phyloP scores from a whole-genome alignment of 2,888 invertebrate species.

The Lycaena phlaeas region DNA sequence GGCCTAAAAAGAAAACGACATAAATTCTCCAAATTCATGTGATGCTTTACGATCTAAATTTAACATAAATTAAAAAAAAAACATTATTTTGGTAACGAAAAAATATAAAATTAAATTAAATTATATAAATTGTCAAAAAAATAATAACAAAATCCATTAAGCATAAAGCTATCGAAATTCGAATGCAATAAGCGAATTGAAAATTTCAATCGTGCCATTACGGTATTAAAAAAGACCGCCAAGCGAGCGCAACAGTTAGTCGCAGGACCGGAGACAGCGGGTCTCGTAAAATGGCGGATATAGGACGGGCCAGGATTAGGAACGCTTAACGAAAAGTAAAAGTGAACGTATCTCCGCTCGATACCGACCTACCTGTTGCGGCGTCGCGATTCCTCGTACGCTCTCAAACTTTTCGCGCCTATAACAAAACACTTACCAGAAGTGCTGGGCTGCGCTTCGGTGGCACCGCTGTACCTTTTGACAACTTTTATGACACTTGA shows the following conservation, averaged over 20 bases:
- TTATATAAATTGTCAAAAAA: background rate
- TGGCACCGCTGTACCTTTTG: constrained; percentile 34
- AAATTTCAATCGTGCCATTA: constrained; percentile 9
- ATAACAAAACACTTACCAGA: constrained; percentile 43
- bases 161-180: background rate
- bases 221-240: constrained; percentile 6
- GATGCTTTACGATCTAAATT: too few species aligned
- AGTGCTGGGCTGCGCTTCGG: constrained; percentile 32
- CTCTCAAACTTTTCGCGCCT: constrained; percentile 49
- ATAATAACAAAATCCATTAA: constrained; percentile 2
- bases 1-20: too few species aligned
- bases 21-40: too few species aligned
- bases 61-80: too few species aligned
- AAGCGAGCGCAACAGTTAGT: constrained; percentile 20
- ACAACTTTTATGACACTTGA: constrained; percentile 45
- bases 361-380: constrained; percentile 58
- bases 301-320: constrained; percentile 36
- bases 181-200: background rate
- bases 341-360: constrained; percentile 34
- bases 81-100: too few species aligned
- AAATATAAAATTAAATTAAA: too few species aligned
- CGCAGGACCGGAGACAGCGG: constrained; percentile 4
- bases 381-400: constrained; percentile 36
- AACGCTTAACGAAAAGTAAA: constrained; percentile 42
- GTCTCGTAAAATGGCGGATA: constrained; percentile 46